These are phyloP conservation scores for Siphonodentalium dalli DNA, from an alignment of 2,888 invertebrate species.

Conservation along the genomic window DNA sequence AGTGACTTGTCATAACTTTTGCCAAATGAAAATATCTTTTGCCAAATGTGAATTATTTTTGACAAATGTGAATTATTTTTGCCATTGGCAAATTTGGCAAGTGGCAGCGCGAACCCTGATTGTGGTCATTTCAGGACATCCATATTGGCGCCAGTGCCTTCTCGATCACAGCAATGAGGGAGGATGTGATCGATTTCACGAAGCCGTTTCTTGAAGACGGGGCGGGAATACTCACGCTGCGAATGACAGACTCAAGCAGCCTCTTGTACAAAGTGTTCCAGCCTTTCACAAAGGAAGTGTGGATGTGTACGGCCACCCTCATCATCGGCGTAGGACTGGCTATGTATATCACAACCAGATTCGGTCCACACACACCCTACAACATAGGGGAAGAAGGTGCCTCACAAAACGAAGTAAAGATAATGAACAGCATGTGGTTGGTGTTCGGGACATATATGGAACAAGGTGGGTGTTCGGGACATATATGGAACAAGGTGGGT, in stretches of 20 bases:
- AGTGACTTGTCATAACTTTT: no score
- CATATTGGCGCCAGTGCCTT: conserved; percentile 46
- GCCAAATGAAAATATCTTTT: no score
- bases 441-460: conserved; percentile 37
- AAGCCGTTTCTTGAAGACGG: conserved; percentile 47
- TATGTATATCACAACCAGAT: conserved; percentile 31
- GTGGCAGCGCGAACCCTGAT: no score
- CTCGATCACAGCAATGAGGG: conserved; percentile 40
- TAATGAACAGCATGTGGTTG: conserved; percentile 34
- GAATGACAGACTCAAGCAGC: conserved; percentile 30
- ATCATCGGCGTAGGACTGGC: conserved; percentile 33
- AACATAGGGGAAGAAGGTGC: neutral
- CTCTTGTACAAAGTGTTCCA: conserved; percentile 43
- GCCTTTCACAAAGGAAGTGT: conserved; percentile 37
- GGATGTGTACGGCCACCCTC: conserved; percentile 33
- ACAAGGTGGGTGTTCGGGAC: conserved; percentile 30
- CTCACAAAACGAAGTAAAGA: conserved; percentile 5
- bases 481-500: no score
- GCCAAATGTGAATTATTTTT: no score
- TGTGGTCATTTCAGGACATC: conserved; percentile 39
- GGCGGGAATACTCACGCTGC: conserved; percentile 40
- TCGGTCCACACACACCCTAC: conserved; percentile 26
- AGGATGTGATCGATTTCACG: conserved; percentile 44
- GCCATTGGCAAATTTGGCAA: no score
- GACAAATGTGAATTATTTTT: no score